A percentile compares a stretch with the other conserved stretches of the same genome.
Conservation (phyloP, 2,888 invertebrate species). For the Aporophyla nigra region DNA sequence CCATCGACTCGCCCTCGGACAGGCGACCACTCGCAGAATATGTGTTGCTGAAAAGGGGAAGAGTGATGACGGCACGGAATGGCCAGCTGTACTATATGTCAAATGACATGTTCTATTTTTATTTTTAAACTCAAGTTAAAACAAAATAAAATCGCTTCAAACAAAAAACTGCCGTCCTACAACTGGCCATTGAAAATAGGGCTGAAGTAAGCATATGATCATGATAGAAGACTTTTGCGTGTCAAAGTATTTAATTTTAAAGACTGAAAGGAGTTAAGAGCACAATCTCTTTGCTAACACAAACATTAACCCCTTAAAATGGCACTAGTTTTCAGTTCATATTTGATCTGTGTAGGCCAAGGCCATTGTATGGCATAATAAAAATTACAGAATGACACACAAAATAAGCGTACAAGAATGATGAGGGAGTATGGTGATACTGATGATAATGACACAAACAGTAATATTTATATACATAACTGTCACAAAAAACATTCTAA, state of each 20-base stretch:
- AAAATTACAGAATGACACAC: conserved; percentile 57
- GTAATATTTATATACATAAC: conserved; percentile 44
- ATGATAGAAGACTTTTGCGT: conserved; percentile 63
- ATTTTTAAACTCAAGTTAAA: conserved; percentile 24
- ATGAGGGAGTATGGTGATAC: conserved; percentile 53
- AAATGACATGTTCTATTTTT: conserved; percentile 26
- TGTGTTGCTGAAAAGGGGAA: conserved; percentile 92
- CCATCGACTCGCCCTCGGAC: conserved; percentile 97
- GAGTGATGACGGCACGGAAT: conserved; percentile 81
- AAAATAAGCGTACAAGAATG: conserved; percentile 62
- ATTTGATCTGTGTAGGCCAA: background rate
- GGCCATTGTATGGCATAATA: conserved; percentile 38
- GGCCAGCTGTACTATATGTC: conserved; percentile 73
- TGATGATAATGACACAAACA: conserved; percentile 54
- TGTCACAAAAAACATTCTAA: conserved; percentile 49
- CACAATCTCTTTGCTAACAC: background rate
- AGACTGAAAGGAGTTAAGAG: background rate
- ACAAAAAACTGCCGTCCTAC: conserved; percentile 59
- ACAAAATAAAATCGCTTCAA: conserved; percentile 32
- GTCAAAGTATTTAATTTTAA: conserved; percentile 53
- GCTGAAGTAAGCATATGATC: conserved; percentile 80
- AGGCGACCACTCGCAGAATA: conserved; percentile 94
- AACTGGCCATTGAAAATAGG: conserved; percentile 83
- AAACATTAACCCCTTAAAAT: background rate
- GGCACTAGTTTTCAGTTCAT: background rate